Evolutionary conservation across 2,888 invertebrate species (phyloP), one percentile per base, ranked within the genome.

Genomic region (Noctua janthina): DNA sequence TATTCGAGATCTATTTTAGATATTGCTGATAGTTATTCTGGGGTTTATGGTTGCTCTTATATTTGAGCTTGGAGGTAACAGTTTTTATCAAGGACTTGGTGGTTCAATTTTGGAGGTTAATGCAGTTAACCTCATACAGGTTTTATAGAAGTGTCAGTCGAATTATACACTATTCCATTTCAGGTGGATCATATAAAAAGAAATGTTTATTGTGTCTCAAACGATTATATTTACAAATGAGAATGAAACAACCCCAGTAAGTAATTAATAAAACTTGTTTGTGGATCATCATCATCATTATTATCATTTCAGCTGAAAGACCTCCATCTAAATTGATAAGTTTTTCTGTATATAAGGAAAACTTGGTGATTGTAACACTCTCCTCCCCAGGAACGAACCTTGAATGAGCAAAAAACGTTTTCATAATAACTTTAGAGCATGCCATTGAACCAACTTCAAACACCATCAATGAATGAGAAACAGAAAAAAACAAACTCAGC

Each of bases 1-100:
- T 87, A 35, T 81, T 68, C 11, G n/a, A 49, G 35, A 67, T 59
- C 64, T 82, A 59, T 72, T 74, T 86, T 49, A 39, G 43, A 51
- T 51, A 13, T n/a, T 5, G 39, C 7, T 35, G 39, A 62, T 69
- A 29, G 4, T n/a, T 29, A 8, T 29, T 59, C 13, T 66, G 23
- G 23, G n/a, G 35, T 4, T 49, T 46, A 17, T 54, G 35, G 46
- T 79, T n/a, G 54, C 15, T 67, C n/a, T 35, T 51, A 43, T 20
- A 43, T 29, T 29, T 29, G 29, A 20, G 13, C 8, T 54, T n/a
- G 13, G 20, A 67, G 3, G 4, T 54, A 54, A n/a, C 4, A 13
- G 23, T 17, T 43, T 46, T 70, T 11, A 20, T 20, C 35, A 51
- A 20, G 6, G 20, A 39, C 39, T 71, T 69, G 1, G 49, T 35